phyloP scores from a whole-genome alignment of 2,888 invertebrate species.

The Dastarcus helophoroides region DNA sequence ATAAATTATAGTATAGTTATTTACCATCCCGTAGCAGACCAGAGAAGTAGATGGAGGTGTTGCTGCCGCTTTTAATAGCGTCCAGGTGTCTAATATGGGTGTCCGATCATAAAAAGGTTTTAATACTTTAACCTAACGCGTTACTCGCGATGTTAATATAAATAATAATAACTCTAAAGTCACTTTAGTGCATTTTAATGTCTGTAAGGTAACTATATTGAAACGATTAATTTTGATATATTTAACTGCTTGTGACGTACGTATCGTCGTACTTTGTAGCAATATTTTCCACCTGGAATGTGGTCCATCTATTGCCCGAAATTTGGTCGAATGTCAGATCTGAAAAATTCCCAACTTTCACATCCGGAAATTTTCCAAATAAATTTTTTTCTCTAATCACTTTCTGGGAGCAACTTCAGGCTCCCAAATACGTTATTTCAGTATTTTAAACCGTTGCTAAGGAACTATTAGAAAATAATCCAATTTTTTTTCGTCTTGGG shows the following conservation, averaged over 20 bases:
- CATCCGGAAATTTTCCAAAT: too few species aligned
- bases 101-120: conserved; percentile 27
- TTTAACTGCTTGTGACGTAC: conserved; percentile 1
- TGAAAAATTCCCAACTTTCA: too few species aligned
- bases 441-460: too few species aligned
- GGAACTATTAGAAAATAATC: too few species aligned
- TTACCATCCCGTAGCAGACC: conserved; percentile 20
- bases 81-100: conserved; percentile 26
- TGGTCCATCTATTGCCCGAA: too few species aligned
- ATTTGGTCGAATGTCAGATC: too few species aligned
- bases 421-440: too few species aligned
- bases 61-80: conserved; percentile 22
- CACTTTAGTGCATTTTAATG: conserved; percentile 22
- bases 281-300: too few species aligned
- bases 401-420: too few species aligned
- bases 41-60: conserved; percentile 25
- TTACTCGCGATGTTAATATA: conserved; percentile 28
- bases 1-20: conserved; percentile 24
- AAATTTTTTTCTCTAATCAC: too few species aligned
- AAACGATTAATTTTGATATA: conserved; percentile 14
- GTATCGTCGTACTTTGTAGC: too few species aligned
- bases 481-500: too few species aligned
- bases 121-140: conserved; percentile 28
- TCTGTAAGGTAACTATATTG: conserved; percentile 18
- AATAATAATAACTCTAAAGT: conserved; percentile 27